Percentiles rank a stretch among this genome's conserved stretches.
Conservation (phyloP, 2,797 vertebrate species). For the Manis javanica region DNA sequence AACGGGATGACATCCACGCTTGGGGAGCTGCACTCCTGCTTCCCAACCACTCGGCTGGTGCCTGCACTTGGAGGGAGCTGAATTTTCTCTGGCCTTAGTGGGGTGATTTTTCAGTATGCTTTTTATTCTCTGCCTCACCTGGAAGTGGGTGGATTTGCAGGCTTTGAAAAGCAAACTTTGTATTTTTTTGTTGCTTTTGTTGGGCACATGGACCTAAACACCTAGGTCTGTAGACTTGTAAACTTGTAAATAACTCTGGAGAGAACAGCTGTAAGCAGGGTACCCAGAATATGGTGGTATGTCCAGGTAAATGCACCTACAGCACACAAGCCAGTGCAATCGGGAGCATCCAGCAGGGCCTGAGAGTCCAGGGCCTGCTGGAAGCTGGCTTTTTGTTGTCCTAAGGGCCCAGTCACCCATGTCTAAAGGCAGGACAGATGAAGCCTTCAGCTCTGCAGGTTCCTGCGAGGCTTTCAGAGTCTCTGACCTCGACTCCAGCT, state of each 20-base stretch:
- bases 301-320: background rate
- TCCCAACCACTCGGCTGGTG: constrained; percentile 39
- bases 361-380: background rate
- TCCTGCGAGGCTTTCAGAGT: background rate
- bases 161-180: constrained; percentile 38
- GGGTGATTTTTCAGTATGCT: constrained; percentile 74
- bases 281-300: background rate
- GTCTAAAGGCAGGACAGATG: background rate
- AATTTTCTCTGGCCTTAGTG: constrained; percentile 32
- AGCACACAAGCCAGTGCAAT: fast-evolving
- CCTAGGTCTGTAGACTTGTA: background rate
- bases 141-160: constrained; percentile 45
- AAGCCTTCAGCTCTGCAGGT: background rate
- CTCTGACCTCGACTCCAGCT: constrained; percentile 19
- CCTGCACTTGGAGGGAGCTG: constrained; percentile 47
- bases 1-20: background rate
- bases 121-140: constrained; percentile 56
- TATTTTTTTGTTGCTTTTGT: background rate
- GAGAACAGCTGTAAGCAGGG: background rate
- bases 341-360: background rate
- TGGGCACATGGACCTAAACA: background rate
- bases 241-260: background rate
- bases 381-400: background rate
- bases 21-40: background rate
- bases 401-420: background rate